Conservation (phyloP, 1,140 invertebrate species). For the Danaus melanippus region DNA sequence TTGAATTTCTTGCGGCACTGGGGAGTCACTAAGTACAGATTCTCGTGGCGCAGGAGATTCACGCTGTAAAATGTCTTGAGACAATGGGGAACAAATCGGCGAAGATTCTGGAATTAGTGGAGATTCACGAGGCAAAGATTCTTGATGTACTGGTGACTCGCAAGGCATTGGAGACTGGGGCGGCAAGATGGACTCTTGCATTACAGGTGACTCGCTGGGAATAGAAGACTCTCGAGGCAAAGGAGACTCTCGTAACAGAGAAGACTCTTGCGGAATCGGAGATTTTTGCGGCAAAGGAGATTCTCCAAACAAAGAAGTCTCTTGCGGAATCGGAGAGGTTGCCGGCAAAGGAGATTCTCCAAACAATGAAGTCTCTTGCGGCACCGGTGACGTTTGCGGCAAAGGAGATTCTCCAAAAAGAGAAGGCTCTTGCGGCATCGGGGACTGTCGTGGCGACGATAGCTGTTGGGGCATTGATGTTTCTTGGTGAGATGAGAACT, state of each 20-base stretch:
- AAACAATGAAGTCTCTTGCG: neutral
- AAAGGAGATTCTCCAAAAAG: constrained; percentile 15
- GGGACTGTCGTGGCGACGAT: constrained; percentile 8
- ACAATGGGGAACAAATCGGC: too few species aligned
- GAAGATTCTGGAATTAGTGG: constrained; percentile 3
- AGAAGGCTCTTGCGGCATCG: neutral
- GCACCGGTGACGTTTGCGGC: constrained; percentile 7
- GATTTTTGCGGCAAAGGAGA: constrained; percentile 18
- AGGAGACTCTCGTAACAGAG: constrained; percentile 27
- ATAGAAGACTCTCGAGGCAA: constrained; percentile 20
- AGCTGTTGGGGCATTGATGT: too few species aligned
- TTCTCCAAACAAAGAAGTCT: neutral
- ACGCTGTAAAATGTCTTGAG: too few species aligned
- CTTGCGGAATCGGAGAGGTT: neutral
- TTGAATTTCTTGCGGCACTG: neutral
- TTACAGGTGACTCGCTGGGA: constrained; percentile 21
- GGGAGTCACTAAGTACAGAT: constrained; percentile 6
- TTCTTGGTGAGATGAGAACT: too few species aligned
- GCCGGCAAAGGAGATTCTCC: constrained; percentile 19
- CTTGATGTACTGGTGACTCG: constrained; percentile 16
- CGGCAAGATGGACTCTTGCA: constrained; percentile 10
- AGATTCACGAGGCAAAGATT: constrained; percentile 8
- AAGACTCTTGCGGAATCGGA: constrained; percentile 10
- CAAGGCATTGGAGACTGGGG: constrained; percentile 16
- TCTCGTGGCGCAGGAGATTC: too few species aligned